Percentiles rank a stretch among this genome's conserved stretches.
Evolutionary conservation across 2,113 vertebrate species (phyloP).

Genomic region (Ancistrus triradiatus): DNA sequence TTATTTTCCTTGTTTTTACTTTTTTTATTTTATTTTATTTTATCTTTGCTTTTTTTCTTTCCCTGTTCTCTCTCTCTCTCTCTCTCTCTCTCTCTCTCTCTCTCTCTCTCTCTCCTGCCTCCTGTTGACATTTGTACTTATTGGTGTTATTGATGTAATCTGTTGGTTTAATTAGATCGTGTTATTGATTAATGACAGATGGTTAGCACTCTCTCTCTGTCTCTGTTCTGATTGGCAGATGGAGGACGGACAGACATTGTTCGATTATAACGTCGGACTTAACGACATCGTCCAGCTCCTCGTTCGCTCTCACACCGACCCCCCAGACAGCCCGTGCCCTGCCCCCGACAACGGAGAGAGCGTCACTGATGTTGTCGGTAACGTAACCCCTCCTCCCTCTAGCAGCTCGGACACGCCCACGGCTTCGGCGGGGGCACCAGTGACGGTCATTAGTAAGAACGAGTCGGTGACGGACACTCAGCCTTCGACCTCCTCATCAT

Average conservation of each 20-base stretch:
- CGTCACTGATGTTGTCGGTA: slow-evolving; percentile 49
- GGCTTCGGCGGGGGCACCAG: neutral
- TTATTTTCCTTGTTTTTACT: no score
- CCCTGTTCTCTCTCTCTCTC: neutral
- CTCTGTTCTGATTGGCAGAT: slow-evolving; percentile 66
- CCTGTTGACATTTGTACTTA: no score
- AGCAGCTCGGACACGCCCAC: slow-evolving; percentile 47
- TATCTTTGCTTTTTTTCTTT: neutral
- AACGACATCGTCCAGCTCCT: slow-evolving; percentile 97
- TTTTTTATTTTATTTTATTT: no score
- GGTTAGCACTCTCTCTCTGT: neutral
- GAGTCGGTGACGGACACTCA: neutral
- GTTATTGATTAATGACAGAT: neutral
- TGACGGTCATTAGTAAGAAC: neutral
- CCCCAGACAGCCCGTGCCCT: slow-evolving; percentile 74
- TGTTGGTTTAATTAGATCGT: no score
- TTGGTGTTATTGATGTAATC: no score
- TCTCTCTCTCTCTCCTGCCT: no score
- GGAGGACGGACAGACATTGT: slow-evolving; percentile 97
- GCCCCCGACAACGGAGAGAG: slow-evolving; percentile 72
- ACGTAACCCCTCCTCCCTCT: slow-evolving; percentile 47
- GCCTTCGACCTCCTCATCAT: no score
- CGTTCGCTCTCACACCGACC: slow-evolving; percentile 85
- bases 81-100: neutral
- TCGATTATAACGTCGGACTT: slow-evolving; percentile 96